Evolutionary conservation across 2,888 invertebrate species (phyloP).

Genomic region (Coelinius sp.): DNA sequence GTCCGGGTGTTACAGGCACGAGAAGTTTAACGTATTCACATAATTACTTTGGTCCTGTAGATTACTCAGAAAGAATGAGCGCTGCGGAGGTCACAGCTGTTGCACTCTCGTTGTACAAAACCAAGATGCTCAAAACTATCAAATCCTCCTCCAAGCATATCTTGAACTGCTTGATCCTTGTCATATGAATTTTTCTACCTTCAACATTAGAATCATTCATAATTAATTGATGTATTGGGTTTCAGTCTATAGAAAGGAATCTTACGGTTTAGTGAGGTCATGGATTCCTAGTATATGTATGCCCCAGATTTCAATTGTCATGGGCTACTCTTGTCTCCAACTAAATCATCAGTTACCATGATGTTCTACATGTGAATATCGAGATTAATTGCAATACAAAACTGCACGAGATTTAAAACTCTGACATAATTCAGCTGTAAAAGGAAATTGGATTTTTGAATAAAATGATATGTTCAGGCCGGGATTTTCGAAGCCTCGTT

Average conservation of each 20-base stretch:
- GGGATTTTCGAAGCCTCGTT: no score
- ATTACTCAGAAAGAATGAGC: not conserved
- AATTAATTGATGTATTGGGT: not conserved
- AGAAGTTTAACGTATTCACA: slow-evolving; percentile 61
- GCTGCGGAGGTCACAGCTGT: slow-evolving; percentile 30
- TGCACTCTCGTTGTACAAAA: slow-evolving; percentile 24
- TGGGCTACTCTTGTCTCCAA: not conserved
- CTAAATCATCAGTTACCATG: not conserved
- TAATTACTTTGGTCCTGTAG: slow-evolving; percentile 58
- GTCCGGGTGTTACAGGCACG: slow-evolving; percentile 13
- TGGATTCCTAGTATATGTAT: not conserved
- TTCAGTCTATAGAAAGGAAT: not conserved
- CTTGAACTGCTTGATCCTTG: not conserved
- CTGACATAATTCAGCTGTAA: no score
- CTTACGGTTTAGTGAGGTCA: not conserved
- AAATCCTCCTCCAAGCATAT: not conserved
- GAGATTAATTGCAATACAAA: not conserved
- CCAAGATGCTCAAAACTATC: not conserved
- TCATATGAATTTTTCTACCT: not conserved
- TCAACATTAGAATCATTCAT: not conserved
- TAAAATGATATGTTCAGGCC: no score
- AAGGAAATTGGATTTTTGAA: no score
- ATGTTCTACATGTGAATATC: not conserved
- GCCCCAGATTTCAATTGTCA: not conserved
- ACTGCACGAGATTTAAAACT: no score